Evolutionary conservation across 2,797 vertebrate genomes (phyloP).

Genomic region (Oophaga sylvatica): DNA sequence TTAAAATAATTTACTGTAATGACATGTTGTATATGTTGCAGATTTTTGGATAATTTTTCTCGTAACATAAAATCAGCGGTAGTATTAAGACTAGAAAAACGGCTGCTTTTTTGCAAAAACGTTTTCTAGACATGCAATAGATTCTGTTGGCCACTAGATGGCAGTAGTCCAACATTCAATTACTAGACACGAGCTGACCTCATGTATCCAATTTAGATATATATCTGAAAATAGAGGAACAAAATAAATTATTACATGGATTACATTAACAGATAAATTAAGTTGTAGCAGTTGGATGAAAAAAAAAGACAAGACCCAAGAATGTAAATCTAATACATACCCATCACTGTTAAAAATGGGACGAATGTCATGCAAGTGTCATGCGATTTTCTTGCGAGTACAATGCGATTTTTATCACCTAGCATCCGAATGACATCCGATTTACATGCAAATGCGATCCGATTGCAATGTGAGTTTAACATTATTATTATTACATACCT

Average conservation of each 20-base stretch:
- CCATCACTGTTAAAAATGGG: too few species aligned
- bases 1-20: neutral
- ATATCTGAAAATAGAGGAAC: neutral
- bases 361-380: too few species aligned
- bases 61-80: neutral
- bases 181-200: neutral
- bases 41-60: neutral
- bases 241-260: neutral
- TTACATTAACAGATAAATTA: neutral
- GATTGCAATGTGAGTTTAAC: too few species aligned
- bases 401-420: too few species aligned
- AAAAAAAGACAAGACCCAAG: neutral
- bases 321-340: neutral
- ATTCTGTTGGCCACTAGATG: constrained; percentile 23
- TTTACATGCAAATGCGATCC: too few species aligned
- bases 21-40: neutral
- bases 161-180: neutral
- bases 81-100: neutral
- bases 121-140: neutral
- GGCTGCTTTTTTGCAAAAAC: neutral
- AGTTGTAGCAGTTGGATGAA: neutral
- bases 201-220: neutral
- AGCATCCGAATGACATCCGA: too few species aligned
- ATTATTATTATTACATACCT: too few species aligned
- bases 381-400: too few species aligned